Base-by-base conservation (phyloP, 30 jellyfish, hydroid and myxozoan genomes). In the Catostylus mosaicus region DNA sequence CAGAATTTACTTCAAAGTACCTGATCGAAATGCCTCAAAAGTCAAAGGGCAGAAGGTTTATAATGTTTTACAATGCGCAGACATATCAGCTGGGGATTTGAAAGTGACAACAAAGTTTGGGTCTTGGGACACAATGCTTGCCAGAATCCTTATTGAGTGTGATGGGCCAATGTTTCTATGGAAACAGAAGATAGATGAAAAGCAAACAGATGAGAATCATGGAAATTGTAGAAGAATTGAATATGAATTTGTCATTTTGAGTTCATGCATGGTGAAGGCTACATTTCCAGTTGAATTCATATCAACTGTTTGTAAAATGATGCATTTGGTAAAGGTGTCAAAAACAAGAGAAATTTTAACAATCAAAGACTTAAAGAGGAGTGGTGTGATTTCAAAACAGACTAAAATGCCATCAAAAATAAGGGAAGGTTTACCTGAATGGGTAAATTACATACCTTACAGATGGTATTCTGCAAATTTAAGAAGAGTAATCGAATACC, bases 401-500 rank as follows among this genome's bases (percentile, higher is more conserved):
- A 54, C 88, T 31, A 87, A 76, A 26, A 43, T 60, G 8, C 97
- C 91, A 0, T 57, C 91, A 6, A 88, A 88, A 67, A 88, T 94
- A 16, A 63, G 97, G 67, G 99, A 94, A 74, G 99, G 99, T 36
- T 67, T 94, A 4, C 99, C 99, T 3, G 99, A 94, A 77, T 94
- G 99, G 99, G 99, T 94, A 27, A 94, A 94, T 63, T 94, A 88
- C 64, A 94, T 94, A 40, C 99, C 99, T 11, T 96, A 96, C 64
- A 71, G 89, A 57, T 94, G 99, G 99, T 94, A 94, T 50, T 94
- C 99, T 19, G 88, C 95, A 26, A 76, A 89, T 26, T 32, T 87
- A 46, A 91, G 99, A 26, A 47, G 90, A 63, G 60, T 54, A 27
- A 61, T 94, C 2, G 99, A 94, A 71, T 94, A 94, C 63, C 20